A percentile compares a stretch with the other conserved stretches of the same genome.
Conservation (phyloP, 1,140 invertebrate genomes). For the Pantala flavescens region DNA sequence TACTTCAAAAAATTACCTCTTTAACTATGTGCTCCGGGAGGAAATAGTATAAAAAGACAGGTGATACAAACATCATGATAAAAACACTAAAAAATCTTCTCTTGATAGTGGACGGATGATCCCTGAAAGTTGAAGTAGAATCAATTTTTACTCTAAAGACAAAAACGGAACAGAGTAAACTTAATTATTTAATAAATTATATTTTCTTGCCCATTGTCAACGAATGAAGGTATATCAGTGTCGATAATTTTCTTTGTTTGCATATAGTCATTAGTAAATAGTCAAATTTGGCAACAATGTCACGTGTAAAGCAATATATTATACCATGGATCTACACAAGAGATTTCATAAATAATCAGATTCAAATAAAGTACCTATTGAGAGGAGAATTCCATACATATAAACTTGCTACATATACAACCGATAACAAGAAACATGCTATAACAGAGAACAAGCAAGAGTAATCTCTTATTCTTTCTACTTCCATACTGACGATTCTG, state of each 20-base stretch:
- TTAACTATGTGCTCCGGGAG: slow-evolving; percentile 46
- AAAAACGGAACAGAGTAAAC: too few relatives aligned
- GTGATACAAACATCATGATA: slow-evolving; percentile 66
- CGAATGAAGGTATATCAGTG: not conserved
- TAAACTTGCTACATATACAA: slow-evolving; percentile 68
- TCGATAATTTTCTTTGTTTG: not conserved
- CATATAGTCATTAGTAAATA: slow-evolving; percentile 15
- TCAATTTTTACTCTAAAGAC: too few relatives aligned
- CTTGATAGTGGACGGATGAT: slow-evolving; percentile 82
- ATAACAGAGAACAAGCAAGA: slow-evolving; percentile 25
- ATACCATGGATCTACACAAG: not conserved
- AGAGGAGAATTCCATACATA: slow-evolving; percentile 69
- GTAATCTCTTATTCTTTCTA: slow-evolving; percentile 25
- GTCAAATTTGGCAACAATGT: slow-evolving; percentile 17
- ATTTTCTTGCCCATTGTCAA: too few relatives aligned
- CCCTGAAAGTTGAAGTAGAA: slow-evolving; percentile 45
- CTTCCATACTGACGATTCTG: slow-evolving; percentile 39
- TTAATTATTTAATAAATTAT: too few relatives aligned
- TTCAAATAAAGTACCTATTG: slow-evolving; percentile 45
- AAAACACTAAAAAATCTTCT: slow-evolving; percentile 76
- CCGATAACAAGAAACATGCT: slow-evolving; percentile 57
- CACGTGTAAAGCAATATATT: slow-evolving; percentile 4
- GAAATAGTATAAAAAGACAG: slow-evolving; percentile 60
- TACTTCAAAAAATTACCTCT: slow-evolving; percentile 35
- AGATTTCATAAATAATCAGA: too few relatives aligned